These are phyloP conservation scores for Flabesymbios commensalis DNA, from an alignment of 2,888 invertebrate genomes.

Conservation along the genomic window DNA sequence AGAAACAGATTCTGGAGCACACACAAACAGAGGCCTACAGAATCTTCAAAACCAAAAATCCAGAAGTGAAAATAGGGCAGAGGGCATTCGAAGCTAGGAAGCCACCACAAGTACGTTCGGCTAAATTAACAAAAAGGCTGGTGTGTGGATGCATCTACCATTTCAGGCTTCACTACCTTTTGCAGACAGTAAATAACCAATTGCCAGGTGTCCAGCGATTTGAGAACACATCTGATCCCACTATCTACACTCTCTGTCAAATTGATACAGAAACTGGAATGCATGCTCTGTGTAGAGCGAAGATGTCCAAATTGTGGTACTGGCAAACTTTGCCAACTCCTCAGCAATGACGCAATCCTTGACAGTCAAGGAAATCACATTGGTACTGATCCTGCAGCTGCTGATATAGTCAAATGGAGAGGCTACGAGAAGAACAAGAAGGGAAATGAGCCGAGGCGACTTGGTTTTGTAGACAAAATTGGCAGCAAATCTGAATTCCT, in stretches of 20 bases:
- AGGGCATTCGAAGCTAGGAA: neutral
- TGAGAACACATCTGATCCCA: no score
- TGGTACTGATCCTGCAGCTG: no score
- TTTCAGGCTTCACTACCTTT: neutral
- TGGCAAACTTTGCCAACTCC: neutral
- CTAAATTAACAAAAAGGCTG: neutral
- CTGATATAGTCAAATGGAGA: no score
- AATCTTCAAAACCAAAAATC: neutral
- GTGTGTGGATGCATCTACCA: neutral
- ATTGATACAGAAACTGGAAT: no score
- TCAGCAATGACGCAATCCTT: no score
- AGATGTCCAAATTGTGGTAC: neutral
- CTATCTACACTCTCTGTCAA: no score
- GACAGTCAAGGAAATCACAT: no score
- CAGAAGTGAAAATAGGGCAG: neutral
- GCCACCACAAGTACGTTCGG: neutral
- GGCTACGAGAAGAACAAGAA: no score
- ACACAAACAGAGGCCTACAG: neutral
- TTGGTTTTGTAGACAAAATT: neutral
- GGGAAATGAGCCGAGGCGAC: neutral
- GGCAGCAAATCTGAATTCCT: neutral
- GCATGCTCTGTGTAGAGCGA: no score
- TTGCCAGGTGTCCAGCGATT: no score
- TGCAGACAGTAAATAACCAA: no score
- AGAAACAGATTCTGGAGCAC: neutral